Conservation (phyloP, 2,888 invertebrate genomes). For the Chaetogeoica ovagalla region DNA sequence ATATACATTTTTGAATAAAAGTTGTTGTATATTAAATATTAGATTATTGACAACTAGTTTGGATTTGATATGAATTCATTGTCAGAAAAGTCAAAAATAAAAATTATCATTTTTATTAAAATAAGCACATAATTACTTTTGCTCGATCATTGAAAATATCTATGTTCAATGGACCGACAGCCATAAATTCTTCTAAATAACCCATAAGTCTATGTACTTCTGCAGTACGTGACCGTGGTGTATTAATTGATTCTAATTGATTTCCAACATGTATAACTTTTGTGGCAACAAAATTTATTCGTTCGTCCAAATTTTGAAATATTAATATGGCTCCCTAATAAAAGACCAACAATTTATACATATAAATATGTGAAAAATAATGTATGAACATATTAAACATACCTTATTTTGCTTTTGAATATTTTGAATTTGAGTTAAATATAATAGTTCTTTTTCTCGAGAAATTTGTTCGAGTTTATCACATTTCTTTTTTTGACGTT, state of each 20-base stretch:
- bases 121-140: too few species aligned
- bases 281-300: slow-evolving; percentile 95
- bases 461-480: slow-evolving; percentile 78
- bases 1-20: too few species aligned
- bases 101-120: too few species aligned
- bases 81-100: too few species aligned
- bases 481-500: slow-evolving; percentile 83
- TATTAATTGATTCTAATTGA: slow-evolving; percentile 94
- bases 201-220: slow-evolving; percentile 90
- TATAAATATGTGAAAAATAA: slow-evolving; percentile 1
- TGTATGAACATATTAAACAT: neutral
- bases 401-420: slow-evolving; percentile 86
- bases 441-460: slow-evolving; percentile 82
- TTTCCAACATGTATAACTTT: slow-evolving; percentile 98
- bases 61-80: too few species aligned
- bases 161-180: slow-evolving; percentile 78
- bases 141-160: slow-evolving; percentile 81
- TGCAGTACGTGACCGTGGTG: slow-evolving; percentile 88
- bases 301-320: slow-evolving; percentile 90
- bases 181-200: slow-evolving; percentile 53
- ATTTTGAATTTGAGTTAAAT: slow-evolving; percentile 77
- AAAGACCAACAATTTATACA: slow-evolving; percentile 26
- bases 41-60: too few species aligned
- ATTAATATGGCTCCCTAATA: slow-evolving; percentile 77
- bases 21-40: too few species aligned